Base-by-base conservation (phyloP, 2,797 vertebrate species). In the Takifugu ocellatus region DNA sequence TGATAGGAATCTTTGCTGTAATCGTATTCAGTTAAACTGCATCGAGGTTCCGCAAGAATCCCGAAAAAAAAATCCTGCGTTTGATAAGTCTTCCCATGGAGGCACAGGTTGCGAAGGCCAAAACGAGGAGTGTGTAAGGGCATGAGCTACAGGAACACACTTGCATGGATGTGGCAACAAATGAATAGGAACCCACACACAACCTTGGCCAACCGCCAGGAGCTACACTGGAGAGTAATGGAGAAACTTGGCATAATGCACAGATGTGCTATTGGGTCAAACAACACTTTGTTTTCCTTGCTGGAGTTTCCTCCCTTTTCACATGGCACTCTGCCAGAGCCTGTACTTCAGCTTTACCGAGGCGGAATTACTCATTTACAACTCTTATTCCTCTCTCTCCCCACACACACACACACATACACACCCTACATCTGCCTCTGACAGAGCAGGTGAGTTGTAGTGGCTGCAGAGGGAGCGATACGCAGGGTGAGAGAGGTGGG, bases 241-340 rank as follows among this genome's bases (percentile, higher is more conserved):
- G 63, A 74, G 73, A 72, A 61, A 63, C 62, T 70, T 73, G 79
- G 81, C 70, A 73, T 72, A 66, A 82, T 24, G 54, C 79, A 81
- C 84, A 83, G 78, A 85, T 85, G 79, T 82, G 84, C 66, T 26
- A 43, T 60, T 45, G 75, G 81, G 79, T 81, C 82, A 85, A 83
- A 86, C 76, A 78, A 79, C 70, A 75, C 78, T 80, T 77, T 79
- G 66, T 70, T 77, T 75, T 70, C 54, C 59, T 62, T 31, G 39
- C 66, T 59, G 59, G 61, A 71, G 70, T 86, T 81, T 77, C 76
- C 73, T 61, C 71, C 64, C 66, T 70, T 70, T 66, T 59, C 49
- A 54, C 8, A 26, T 80, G 79, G 76, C 67, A 1, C 54, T 25
- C 26, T 15, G 77, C 84, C 82, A 82, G 54, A 49, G 56, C 46